Evolutionary conservation across 1,140 invertebrate species (phyloP).

Genomic region (Caerostris darwini): DNA sequence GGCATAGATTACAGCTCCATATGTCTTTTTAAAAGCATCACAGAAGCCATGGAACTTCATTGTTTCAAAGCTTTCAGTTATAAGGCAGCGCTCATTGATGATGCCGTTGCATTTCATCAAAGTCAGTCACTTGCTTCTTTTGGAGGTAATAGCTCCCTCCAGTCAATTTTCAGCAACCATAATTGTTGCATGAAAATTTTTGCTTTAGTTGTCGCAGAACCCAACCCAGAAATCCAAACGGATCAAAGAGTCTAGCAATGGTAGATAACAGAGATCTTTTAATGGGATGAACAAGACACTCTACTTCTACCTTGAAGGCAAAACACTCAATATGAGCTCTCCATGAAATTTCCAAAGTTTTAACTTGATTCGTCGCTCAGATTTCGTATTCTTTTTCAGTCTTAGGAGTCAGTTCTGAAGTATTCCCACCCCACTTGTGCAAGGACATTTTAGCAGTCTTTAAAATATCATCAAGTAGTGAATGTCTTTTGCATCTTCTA

Average conservation of each 20-base stretch:
- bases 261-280: neutral
- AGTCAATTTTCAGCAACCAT: slow-evolving; percentile 9
- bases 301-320: neutral
- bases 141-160: neutral
- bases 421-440: slow-evolving; percentile 42
- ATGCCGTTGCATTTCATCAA: neutral
- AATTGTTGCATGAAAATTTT: slow-evolving; percentile 82
- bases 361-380: neutral
- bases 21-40: slow-evolving; percentile 81
- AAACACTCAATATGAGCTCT: neutral
- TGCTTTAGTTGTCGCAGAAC: slow-evolving; percentile 80
- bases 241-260: slow-evolving; percentile 81
- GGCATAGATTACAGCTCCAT: slow-evolving; percentile 81
- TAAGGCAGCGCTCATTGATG: slow-evolving; percentile 60
- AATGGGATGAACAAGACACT: neutral
- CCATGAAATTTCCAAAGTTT: slow-evolving; percentile 44
- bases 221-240: slow-evolving; percentile 81
- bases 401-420: neutral
- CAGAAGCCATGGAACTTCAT: slow-evolving; percentile 81
- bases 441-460: neutral
- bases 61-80: neutral
- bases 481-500: neutral
- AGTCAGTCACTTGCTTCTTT: neutral
- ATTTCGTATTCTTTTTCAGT: neutral
- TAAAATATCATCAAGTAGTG: neutral